These are phyloP conservation scores for Dermatophagoides farinae DNA, from an alignment of 1,140 invertebrate genomes.

Conservation along the genomic window DNA sequence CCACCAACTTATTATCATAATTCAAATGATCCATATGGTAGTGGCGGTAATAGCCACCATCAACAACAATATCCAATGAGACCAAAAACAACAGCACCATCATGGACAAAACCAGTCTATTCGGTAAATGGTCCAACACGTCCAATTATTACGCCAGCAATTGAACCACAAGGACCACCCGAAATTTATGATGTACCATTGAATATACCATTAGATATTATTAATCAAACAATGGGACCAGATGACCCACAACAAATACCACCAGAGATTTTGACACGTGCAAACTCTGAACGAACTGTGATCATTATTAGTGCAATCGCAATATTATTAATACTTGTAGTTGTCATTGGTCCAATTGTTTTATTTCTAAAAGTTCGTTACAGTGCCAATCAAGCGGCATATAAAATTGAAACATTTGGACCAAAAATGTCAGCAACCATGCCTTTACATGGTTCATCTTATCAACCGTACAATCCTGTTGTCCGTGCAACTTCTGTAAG, in stretches of 20 bases:
- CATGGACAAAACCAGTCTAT: constrained; percentile 5
- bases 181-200: constrained; percentile 4
- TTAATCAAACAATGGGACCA: not conserved
- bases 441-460: not conserved
- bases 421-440: constrained; percentile 5
- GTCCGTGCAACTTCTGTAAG: not conserved
- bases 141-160: not conserved
- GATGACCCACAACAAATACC: not conserved
- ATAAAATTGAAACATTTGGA: constrained; percentile 47
- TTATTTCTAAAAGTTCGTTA: constrained; percentile 54
- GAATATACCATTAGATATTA: not conserved
- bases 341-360: constrained; percentile 68
- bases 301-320: constrained; percentile 73
- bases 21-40: not conserved
- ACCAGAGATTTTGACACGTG: not conserved
- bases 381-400: constrained; percentile 41
- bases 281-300: constrained; percentile 27
- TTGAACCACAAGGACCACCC: not conserved
- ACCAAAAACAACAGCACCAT: constrained; percentile 1
- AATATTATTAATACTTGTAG: constrained; percentile 68
- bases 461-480: not conserved
- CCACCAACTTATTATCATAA: not conserved
- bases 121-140: not conserved
- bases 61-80: not conserved
- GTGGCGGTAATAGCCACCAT: not conserved